phyloP scores from a whole-genome alignment of 2,888 invertebrate genomes.

The Ecliptopera silaceata region DNA sequence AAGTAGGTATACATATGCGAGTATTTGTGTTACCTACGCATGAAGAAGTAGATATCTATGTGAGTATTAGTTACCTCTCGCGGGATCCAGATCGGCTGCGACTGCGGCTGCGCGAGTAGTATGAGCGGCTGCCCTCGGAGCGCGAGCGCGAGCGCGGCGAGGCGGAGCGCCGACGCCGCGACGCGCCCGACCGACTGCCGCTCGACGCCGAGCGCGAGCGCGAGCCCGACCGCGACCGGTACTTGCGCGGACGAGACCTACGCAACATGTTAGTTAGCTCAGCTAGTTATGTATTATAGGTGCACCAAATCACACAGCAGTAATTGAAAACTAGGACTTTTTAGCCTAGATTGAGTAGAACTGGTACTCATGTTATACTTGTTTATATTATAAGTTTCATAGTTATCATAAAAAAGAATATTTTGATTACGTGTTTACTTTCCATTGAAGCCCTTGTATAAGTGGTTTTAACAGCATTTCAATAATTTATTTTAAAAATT shows the following conservation, averaged over 20 bases:
- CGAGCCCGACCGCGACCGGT: conserved; percentile 85
- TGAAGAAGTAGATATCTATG: no score
- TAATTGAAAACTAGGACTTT: no score
- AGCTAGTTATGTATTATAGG: conserved; percentile 1
- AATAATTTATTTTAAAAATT: no score
- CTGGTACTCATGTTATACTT: no score
- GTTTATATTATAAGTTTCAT: no score
- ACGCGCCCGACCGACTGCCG: conserved; percentile 67
- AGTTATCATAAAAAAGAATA: no score
- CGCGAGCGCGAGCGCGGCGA: conserved; percentile 83
- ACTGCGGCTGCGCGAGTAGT: conserved; percentile 83
- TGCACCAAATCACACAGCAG: background rate
- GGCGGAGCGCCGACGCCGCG: conserved; percentile 64
- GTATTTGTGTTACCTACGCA: no score
- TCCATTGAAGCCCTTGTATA: no score
- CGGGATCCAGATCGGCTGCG: conserved; percentile 83
- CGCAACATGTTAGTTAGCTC: conserved; percentile 24
- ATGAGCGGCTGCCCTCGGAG: conserved; percentile 83
- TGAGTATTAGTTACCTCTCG: conserved; percentile 59
- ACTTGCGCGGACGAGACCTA: conserved; percentile 85
- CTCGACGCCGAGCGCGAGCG: conserved; percentile 82
- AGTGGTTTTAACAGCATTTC: no score
- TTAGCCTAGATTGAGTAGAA: no score
- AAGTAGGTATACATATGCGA: no score
- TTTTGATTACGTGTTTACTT: no score